Evolutionary conservation across 2,797 vertebrate species (phyloP).

Genomic region (Melanotaenia boesemani): DNA sequence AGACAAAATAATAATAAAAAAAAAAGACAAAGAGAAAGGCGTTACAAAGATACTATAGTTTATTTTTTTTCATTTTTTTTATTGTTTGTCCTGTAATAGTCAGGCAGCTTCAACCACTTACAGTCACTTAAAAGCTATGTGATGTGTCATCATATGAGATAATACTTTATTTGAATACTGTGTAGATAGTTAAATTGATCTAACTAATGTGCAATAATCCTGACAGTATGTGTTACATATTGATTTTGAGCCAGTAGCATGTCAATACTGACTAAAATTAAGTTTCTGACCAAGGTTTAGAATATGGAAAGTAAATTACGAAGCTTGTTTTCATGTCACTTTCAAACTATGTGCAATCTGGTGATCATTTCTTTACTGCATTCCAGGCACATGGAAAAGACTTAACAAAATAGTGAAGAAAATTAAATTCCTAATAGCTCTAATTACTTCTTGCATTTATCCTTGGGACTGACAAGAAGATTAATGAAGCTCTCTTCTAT

Average conservation of each 20-base stretch:
- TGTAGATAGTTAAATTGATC: too few relatives aligned
- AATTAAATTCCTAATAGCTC: conserved; percentile 81
- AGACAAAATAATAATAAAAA: too few relatives aligned
- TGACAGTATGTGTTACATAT: neutral
- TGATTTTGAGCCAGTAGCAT: neutral
- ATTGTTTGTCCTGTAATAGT: too few relatives aligned
- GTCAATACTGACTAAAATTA: neutral
- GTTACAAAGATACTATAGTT: too few relatives aligned
- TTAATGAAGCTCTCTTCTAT: conserved; percentile 83
- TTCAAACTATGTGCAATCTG: conserved; percentile 32
- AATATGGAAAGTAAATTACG: conserved; percentile 26
- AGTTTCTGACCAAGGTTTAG: conserved; percentile 24
- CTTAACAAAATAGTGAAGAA: conserved; percentile 67
- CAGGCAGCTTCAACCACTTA: too few relatives aligned
- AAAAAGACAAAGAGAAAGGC: too few relatives aligned
- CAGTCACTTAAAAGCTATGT: too few relatives aligned
- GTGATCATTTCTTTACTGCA: conserved; percentile 22
- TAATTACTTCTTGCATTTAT: conserved; percentile 82
- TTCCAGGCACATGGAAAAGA: conserved; percentile 70
- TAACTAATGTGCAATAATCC: neutral
- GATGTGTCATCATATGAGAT: too few relatives aligned
- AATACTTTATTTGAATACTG: too few relatives aligned
- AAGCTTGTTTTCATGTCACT: conserved; percentile 26
- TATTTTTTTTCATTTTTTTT: too few relatives aligned
- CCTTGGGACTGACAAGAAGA: conserved; percentile 80